Conservation (phyloP, 2,888 invertebrate species). For the Agriotes lineatus region DNA sequence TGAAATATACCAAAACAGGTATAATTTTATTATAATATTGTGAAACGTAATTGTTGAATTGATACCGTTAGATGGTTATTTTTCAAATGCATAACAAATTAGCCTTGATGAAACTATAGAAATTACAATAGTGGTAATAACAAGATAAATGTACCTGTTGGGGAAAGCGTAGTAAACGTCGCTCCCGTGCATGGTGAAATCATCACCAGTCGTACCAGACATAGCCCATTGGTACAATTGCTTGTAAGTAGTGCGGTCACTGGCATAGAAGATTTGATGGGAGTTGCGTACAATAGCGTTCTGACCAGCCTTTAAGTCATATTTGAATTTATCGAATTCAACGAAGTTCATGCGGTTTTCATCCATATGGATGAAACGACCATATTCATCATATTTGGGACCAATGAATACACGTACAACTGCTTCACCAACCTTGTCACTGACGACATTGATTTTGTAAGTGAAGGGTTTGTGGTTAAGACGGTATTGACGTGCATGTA, state of each 20-base stretch:
- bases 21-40: not conserved
- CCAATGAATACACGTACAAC: conserved; percentile 76
- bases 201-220: conserved; percentile 47
- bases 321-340: conserved; percentile 72
- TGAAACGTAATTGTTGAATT: too few relatives aligned
- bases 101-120: too few relatives aligned
- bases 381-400: conserved; percentile 75
- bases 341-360: conserved; percentile 73
- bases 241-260: conserved; percentile 75
- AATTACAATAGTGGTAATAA: too few relatives aligned
- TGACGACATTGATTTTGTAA: conserved; percentile 71
- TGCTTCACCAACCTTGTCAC: conserved; percentile 71
- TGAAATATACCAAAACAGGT: not conserved
- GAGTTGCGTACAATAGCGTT: conserved; percentile 79
- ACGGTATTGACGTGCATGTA: conserved; percentile 76
- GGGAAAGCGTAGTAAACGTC: conserved; percentile 68
- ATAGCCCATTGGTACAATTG: conserved; percentile 75
- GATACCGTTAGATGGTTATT: too few relatives aligned
- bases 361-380: conserved; percentile 68
- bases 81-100: too few relatives aligned
- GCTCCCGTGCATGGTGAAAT: conserved; percentile 58
- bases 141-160: conserved; percentile 61
- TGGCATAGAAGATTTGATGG: conserved; percentile 73
- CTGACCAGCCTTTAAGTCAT: conserved; percentile 73
- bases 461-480: conserved; percentile 79